Conservation (phyloP, 2,888 invertebrate genomes). For the Caenorhabditis sp. region DNA sequence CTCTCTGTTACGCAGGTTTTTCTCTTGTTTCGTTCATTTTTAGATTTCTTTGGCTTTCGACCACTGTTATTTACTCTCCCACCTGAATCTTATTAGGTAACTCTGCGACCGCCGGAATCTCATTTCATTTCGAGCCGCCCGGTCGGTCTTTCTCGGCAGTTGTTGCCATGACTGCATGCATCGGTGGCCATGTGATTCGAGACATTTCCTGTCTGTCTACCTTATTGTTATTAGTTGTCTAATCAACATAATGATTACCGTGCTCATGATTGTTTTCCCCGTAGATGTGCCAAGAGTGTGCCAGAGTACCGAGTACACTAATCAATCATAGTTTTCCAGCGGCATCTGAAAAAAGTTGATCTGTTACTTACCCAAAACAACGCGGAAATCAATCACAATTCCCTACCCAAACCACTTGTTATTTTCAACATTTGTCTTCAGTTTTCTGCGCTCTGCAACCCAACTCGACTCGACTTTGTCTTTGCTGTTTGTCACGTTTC, state of each 20-base stretch:
- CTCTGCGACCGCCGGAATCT: background rate
- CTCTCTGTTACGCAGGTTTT: background rate
- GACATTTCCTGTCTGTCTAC: slow-evolving; percentile 13
- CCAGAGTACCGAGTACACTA: background rate
- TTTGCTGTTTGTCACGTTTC: slow-evolving; percentile 31
- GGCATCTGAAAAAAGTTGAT: background rate
- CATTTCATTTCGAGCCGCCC: slow-evolving; percentile 18
- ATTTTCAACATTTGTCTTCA: slow-evolving; percentile 1
- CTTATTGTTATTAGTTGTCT: no score
- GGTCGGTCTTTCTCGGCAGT: slow-evolving; percentile 5
- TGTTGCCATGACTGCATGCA: slow-evolving; percentile 12
- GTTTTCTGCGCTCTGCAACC: background rate
- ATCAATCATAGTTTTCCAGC: background rate
- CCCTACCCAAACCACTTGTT: background rate
- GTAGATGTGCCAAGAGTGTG: background rate
- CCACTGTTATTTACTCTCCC: slow-evolving; percentile 22
- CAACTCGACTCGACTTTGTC: background rate
- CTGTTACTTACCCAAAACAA: background rate
- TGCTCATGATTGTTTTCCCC: background rate
- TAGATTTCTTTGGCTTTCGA: background rate
- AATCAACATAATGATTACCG: background rate
- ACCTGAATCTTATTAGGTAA: slow-evolving; percentile 26
- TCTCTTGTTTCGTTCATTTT: slow-evolving; percentile 5
- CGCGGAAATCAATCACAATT: background rate
- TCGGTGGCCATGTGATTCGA: background rate